These are phyloP conservation scores for Pseudomyrmex sp. DNA, from an alignment of 1,140 invertebrate genomes.

Conservation along the genomic window DNA sequence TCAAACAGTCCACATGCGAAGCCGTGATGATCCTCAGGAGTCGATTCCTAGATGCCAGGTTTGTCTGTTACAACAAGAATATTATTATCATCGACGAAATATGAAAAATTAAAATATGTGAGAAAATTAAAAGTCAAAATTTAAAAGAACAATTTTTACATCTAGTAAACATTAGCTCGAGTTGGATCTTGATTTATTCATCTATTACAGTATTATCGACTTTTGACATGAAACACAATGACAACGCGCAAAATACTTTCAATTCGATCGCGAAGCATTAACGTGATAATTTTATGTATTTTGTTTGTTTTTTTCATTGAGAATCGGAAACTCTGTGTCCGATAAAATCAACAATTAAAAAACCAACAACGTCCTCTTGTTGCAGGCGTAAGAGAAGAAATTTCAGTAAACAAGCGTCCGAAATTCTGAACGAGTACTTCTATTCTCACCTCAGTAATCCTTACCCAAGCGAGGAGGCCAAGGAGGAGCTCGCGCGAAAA, in stretches of 20 bases:
- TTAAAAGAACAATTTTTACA: too few species aligned
- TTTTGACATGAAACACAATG: too few species aligned
- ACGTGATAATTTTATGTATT: too few species aligned
- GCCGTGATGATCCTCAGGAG: conserved; percentile 99
- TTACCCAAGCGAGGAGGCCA: conserved; percentile 99
- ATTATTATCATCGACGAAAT: background rate
- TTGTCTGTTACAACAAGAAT: conserved; percentile 40
- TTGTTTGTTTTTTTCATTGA: background rate
- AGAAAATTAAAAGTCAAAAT: too few species aligned
- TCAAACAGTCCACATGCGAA: conserved; percentile 99
- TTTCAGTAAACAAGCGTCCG: conserved; percentile 99
- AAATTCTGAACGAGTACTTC: conserved; percentile 99
- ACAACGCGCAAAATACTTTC: too few species aligned
- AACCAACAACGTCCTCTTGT: conserved; percentile 16
- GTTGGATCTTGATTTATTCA: too few species aligned
- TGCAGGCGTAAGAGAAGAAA: conserved; percentile 98
- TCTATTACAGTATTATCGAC: too few species aligned
- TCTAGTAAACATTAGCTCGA: too few species aligned
- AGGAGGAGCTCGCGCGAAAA: conserved; percentile 99
- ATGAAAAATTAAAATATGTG: too few species aligned
- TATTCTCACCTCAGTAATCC: conserved; percentile 99
- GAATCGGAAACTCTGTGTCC: background rate
- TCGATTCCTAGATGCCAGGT: conserved; percentile 97
- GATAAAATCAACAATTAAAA: background rate
- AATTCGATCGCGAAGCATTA: too few species aligned